Conservation (phyloP, 2,797 vertebrate genomes). For the Anomalospiza imberbis region DNA sequence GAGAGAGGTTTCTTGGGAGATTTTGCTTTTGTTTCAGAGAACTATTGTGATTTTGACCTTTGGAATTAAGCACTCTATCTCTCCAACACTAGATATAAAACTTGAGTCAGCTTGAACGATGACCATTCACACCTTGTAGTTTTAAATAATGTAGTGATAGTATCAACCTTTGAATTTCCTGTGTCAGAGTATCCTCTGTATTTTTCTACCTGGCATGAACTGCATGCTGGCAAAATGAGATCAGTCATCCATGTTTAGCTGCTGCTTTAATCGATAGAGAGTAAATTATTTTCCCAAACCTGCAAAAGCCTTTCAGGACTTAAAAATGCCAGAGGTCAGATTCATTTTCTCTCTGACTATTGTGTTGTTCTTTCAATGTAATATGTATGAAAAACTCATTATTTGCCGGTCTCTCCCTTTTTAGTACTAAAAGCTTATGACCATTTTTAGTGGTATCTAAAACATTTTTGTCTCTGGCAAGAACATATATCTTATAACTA, state of each 20-base stretch:
- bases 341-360: constrained; percentile 19
- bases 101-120: neutral
- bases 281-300: constrained; percentile 34
- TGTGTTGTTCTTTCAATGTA: neutral
- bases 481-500: neutral
- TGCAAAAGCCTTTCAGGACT: neutral
- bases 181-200: neutral
- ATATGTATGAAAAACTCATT: neutral
- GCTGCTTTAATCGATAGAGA: constrained; percentile 26
- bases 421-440: neutral
- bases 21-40: constrained; percentile 18
- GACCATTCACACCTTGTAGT: neutral
- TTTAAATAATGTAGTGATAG: constrained; percentile 14
- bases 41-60: constrained; percentile 19
- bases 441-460: neutral
- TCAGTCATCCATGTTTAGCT: constrained; percentile 36
- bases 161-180: constrained; percentile 30
- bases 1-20: neutral
- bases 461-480: neutral
- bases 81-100: neutral
- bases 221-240: constrained; percentile 11
- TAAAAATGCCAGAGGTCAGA: constrained; percentile 3
- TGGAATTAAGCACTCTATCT: neutral
- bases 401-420: neutral
- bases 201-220: neutral